Evolutionary conservation across 2,113 vertebrate species (phyloP), one percentile per base, ranked within the genome.

Genomic region (Urocitellus parryii): DNA sequence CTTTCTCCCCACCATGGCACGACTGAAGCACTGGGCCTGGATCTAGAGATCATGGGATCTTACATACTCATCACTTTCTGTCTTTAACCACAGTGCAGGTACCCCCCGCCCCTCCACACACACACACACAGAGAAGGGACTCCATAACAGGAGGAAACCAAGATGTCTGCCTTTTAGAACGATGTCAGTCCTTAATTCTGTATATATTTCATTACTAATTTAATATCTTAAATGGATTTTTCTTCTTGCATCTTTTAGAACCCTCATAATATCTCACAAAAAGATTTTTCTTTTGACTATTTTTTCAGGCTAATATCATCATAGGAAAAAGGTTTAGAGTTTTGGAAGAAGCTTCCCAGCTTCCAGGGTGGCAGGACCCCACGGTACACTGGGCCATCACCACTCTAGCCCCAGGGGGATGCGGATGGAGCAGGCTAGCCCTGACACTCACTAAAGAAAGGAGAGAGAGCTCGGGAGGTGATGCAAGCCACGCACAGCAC

Each of bases 161-260:
- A 56, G n/a, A 27, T 11, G 61, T 14, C 14, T 76, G 70, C 27
- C 6, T 92, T 72, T 51, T 13, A 27, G 56, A 56, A 65, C 76
- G 45, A 39, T 51, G 63, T 56, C 51, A 72, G 20, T 1, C 83
- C 37, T 48, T 3, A 76, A 25, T 58, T 85, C 80, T 37, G 39
- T 53, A 13, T 27, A 29, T 32, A 63, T n/a, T 76, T 92, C 67
- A 61, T 86, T 84, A 51, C 24, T 63, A 67, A 83, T 90, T 86
- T 96, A 96, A 18, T 53, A 73, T 48, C 84, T 96, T 80, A 86
- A 77, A 37, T 63, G 70, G 27, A 51, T 20, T 20, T 73, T 88
- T 82, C 67, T 48, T 72, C 58, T 93, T 51, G 4, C 2, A n/a
- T 80, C 63, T 73, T 94, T 7, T 73, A 95, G 61, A 25, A 25